Evolutionary conservation across 2,888 invertebrate species (phyloP), one percentile per base, ranked within the genome.

Genomic region (Xanthorhoe designata): DNA sequence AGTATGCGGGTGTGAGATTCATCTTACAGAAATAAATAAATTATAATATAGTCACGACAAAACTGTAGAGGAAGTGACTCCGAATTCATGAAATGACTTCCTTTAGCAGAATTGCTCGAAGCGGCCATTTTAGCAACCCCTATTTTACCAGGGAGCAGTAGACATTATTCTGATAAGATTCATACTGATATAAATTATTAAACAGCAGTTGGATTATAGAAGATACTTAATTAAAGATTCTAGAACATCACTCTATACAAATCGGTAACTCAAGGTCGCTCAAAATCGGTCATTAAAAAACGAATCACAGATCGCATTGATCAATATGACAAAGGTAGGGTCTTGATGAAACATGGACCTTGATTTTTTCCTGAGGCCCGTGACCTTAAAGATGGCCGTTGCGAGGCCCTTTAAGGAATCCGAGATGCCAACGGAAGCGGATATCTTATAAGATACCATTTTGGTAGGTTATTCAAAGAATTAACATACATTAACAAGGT

Each of bases 321-420:
- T 86, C 83, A 82, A 80, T 84, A 84, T 83, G 80, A 74, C 62
- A 68, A 71, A 72, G 77, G 80, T 75, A 78, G 74, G 75, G 69
- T 74, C 60, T 58, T 73, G 74, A 68, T 70, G 73, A 75, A 77
- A 77, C 73, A 49, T 19, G 54, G 76, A 79, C 86, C 82, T 82
- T 79, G 73, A 54, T 67, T 66, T 80, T 79, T 80, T 79, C 79
- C 80, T 74, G 76, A 73, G 76, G 70, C 68, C 70, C 49, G 49
- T 42, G 78, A 75, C 86, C 85, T 83, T 80, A 75, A 64, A 71
- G 70, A 75, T 73, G 67, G 69, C 70, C 73, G 73, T 77, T 76
- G 75, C 32, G 70, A 72, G 69, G 63, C 73, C 68, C 60, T 74
- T 68, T 55, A 29, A 64, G 66, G 68, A 64, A 57, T 61, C 58